Conservation (phyloP, 2,797 vertebrate genomes). For the Rousettus madagascariensis region DNA sequence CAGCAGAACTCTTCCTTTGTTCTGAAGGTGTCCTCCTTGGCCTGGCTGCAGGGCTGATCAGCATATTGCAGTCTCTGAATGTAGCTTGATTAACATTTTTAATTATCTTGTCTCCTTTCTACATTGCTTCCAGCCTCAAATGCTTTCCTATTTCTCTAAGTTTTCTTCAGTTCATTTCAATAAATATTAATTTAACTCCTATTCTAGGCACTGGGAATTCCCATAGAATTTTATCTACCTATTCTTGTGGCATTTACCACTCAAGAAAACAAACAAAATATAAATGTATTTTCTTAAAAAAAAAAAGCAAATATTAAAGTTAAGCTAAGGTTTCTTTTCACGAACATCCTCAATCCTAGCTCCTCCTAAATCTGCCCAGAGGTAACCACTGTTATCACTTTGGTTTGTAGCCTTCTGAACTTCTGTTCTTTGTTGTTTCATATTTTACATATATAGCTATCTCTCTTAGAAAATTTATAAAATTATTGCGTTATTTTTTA, state of each 20-base stretch:
- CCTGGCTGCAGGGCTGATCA: too few relatives aligned
- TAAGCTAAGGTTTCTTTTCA: conserved; percentile 19
- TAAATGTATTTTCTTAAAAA: background rate
- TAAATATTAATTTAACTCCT: conserved; percentile 1
- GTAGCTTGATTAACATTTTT: too few relatives aligned
- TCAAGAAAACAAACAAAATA: conserved; percentile 29
- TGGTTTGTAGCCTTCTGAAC: background rate
- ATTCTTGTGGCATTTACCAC: conserved; percentile 13
- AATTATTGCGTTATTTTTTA: background rate
- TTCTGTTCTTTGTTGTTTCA: background rate
- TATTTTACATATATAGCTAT: background rate
- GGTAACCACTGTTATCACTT: background rate
- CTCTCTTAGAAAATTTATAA: background rate
- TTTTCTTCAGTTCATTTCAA: conserved; percentile 14
- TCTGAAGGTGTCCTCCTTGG: too few relatives aligned
- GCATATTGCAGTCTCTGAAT: too few relatives aligned
- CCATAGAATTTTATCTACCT: background rate
- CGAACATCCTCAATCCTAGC: background rate
- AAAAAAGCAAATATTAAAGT: conserved; percentile 5
- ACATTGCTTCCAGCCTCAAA: background rate
- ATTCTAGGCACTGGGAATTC: background rate
- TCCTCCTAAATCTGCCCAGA: background rate
- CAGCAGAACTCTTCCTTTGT: too few relatives aligned
- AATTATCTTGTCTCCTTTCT: too few relatives aligned
- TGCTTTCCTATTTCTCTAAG: background rate